Evolutionary conservation across 2,888 invertebrate species (phyloP), one percentile per base, ranked within the genome.

Genomic region (Lamellibrachia satsuma): DNA sequence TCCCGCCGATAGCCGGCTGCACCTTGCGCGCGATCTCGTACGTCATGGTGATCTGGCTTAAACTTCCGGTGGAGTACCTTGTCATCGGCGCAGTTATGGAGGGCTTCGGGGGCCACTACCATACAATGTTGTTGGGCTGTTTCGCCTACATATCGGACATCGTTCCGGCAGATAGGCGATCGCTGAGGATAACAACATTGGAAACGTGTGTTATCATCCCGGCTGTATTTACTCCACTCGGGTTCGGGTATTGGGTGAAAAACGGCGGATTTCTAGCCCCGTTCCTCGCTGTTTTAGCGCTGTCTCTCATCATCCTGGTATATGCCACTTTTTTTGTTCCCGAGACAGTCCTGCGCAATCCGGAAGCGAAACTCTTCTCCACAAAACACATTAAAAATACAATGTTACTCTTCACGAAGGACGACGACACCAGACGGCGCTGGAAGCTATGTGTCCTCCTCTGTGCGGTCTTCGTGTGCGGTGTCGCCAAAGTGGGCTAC

Each of bases 71-170:
- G 52, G 92, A 92, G 39, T 39, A 39, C 39, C 39, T 39, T 39
- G 39, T 39, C 39, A 39, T 39, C 39, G 39, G 39, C 39, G 91
- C 27, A 22, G 57, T 93, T 51, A 15, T 93, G 9, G 90, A 90
- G 52, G 93, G 93, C 7, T 92, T 75, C 39, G 52, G 91, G 3
- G 94, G 94, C 39, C 91, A 27, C n/a, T 93, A 90, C 39, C 51
- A n/a, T 9, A 92, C 92, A 4, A 3, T 93, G 9, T 91, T 93
- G n/a, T 92, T 93, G 92, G 93, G 93, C 4, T 39, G 39, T 39
- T 39, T 39, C 39, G 39, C 39, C 39, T 39, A 39, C 39, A 39
- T 39, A 39, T 39, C 39, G 39, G 39, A 39, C 39, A 39, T 39
- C 39, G 39, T 39, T 39, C 39, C 39, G 39, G 39, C 39, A 39